Evolutionary conservation across 1,140 invertebrate species (phyloP).

Genomic region (Polypedilum pembai): DNA sequence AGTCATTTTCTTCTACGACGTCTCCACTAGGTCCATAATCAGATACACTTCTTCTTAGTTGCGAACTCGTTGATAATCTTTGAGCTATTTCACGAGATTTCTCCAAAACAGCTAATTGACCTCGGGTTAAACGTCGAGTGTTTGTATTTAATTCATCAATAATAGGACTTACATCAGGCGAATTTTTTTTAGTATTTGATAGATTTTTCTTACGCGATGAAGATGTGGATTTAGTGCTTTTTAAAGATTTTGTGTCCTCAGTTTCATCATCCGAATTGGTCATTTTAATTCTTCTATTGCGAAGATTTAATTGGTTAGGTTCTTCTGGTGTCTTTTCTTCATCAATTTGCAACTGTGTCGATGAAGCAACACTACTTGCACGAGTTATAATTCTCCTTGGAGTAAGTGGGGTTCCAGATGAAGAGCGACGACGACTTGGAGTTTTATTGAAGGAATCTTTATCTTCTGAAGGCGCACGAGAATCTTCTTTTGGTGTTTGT

Average conservation of each 20-base stretch:
- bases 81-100: slow-evolving; percentile 30
- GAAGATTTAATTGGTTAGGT: background rate
- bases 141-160: background rate
- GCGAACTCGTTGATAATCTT: background rate
- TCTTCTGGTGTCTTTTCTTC: background rate
- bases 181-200: background rate
- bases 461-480: background rate
- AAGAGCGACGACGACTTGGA: background rate
- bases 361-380: background rate
- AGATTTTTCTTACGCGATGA: background rate
- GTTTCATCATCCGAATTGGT: background rate
- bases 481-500: background rate
- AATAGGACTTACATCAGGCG: background rate
- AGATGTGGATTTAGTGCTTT: background rate
- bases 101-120: slow-evolving; percentile 32
- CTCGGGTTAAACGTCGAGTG: slow-evolving; percentile 32
- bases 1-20: background rate
- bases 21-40: background rate
- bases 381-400: background rate
- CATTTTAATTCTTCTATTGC: background rate
- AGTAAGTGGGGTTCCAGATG: background rate
- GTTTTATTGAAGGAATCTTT: background rate
- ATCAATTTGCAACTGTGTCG: background rate
- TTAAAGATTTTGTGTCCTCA: background rate
- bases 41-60: background rate